Percentiles rank a stretch among this genome's conserved stretches.
phyloP scores from a whole-genome alignment of 2,888 invertebrate species.

The Clanis bilineata region DNA sequence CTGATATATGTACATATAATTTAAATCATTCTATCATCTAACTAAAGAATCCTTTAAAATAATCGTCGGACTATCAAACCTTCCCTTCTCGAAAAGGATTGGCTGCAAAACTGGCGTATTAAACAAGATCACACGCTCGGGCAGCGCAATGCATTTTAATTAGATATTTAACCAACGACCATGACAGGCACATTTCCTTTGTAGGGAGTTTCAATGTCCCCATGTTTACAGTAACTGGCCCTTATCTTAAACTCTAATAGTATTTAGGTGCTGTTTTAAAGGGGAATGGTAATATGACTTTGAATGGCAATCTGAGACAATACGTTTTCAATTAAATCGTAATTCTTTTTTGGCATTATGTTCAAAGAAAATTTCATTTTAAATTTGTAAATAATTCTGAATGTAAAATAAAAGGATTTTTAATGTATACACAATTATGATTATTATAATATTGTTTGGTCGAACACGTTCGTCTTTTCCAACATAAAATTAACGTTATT shows the following conservation, averaged over 20 bases:
- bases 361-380: no score
- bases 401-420: no score
- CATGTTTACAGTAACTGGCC: not conserved
- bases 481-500: no score
- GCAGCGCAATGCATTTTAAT: conserved; percentile 4
- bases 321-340: no score
- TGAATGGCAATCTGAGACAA: no score
- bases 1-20: no score
- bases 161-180: not conserved
- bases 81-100: not conserved
- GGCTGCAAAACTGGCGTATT: not conserved
- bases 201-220: not conserved
- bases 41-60: not conserved
- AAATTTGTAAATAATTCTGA: no score
- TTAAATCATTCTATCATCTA: no score
- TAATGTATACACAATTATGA: no score
- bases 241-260: not conserved
- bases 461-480: no score
- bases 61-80: not conserved
- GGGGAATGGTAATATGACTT: not conserved
- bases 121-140: not conserved
- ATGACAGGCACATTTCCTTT: not conserved
- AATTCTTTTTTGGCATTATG: no score
- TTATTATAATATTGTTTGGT: no score
- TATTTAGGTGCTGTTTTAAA: not conserved